phyloP scores from a whole-genome alignment of 1,140 invertebrate genomes.

The Latrodectus geometricus region DNA sequence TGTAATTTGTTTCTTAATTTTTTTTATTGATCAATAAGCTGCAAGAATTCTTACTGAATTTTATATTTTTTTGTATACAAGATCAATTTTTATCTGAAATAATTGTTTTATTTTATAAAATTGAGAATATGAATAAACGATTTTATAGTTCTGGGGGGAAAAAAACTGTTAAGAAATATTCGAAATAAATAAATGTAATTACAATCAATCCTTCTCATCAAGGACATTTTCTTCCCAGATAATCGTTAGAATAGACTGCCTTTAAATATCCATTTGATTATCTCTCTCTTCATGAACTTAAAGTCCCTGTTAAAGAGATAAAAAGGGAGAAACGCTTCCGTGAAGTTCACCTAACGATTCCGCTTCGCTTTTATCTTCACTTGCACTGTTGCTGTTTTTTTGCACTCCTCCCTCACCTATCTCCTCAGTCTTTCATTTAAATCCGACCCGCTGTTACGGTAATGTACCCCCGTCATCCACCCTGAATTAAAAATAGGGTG shows the following conservation, averaged over 20 bases:
- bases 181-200: constrained; percentile 32
- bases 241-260: constrained; percentile 19
- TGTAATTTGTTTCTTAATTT: no score
- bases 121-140: no score
- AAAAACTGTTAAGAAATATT: no score
- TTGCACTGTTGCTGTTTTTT: constrained; percentile 1
- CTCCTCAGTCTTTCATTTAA: constrained; percentile 27
- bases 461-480: constrained; percentile 40
- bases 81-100: no score
- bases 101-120: no score
- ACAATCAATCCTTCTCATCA: constrained; percentile 16
- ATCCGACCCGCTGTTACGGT: constrained; percentile 28
- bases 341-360: constrained; percentile 47
- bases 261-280: constrained; percentile 56
- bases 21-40: no score
- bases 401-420: neutral
- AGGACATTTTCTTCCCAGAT: constrained; percentile 14
- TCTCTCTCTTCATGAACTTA: constrained; percentile 5
- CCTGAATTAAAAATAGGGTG: constrained; percentile 56
- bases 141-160: no score
- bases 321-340: neutral
- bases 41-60: no score
- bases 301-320: neutral
- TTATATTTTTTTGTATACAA: no score
- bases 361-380: constrained; percentile 22